These are phyloP conservation scores for Drosophila sp. DNA, from an alignment of 1,140 invertebrate species.

Conservation along the genomic window DNA sequence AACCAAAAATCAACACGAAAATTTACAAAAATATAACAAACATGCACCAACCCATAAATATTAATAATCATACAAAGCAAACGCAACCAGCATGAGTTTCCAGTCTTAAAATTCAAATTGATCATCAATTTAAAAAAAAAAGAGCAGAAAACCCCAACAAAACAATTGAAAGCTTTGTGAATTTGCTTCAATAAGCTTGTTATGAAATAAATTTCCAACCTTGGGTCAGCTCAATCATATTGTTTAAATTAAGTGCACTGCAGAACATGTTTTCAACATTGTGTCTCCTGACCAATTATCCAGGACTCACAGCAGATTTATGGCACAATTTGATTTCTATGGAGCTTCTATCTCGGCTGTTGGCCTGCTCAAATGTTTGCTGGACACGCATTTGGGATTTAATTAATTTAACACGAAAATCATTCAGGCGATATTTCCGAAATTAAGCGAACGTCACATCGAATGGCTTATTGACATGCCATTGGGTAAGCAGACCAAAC, in stretches of 20 bases:
- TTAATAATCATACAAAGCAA: no score
- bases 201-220: no score
- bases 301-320: conserved; percentile 54
- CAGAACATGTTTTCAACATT: conserved; percentile 4
- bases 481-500: conserved; percentile 17
- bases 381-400: conserved; percentile 67
- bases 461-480: conserved; percentile 76
- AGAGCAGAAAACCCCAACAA: no score
- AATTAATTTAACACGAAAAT: conserved; percentile 80
- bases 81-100: no score
- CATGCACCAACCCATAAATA: conserved; percentile 24
- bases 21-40: conserved; percentile 3
- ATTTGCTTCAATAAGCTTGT: no score
- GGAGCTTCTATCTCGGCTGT: conserved; percentile 36
- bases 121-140: no score
- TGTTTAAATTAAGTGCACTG: not conserved
- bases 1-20: conserved; percentile 40
- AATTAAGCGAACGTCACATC: conserved; percentile 53
- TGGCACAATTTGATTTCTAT: conserved; percentile 66
- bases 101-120: no score
- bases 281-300: conserved; percentile 46
- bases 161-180: no score
- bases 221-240: not conserved
- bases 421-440: conserved; percentile 73
- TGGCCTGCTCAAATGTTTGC: conserved; percentile 61